A percentile compares a stretch with the other conserved stretches of the same genome.
phyloP scores from a whole-genome alignment of 1,140 invertebrate genomes.

The Sinonovacula constricta region DNA sequence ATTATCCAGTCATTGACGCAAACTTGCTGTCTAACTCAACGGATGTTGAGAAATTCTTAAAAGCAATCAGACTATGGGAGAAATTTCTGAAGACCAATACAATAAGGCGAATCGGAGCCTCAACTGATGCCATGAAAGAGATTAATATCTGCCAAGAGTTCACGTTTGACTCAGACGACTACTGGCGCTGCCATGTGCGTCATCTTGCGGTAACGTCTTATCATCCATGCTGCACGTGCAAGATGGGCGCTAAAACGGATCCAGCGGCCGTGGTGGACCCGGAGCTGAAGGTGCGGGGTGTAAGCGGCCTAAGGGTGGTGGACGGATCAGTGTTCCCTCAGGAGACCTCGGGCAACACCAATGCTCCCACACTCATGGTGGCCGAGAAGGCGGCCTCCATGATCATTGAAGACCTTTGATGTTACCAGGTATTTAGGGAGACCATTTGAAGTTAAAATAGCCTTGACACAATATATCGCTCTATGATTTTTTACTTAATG shows the following conservation, averaged over 20 bases:
- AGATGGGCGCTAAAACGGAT: slow-evolving; percentile 94
- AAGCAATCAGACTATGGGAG: slow-evolving; percentile 52
- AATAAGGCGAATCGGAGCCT: slow-evolving; percentile 48
- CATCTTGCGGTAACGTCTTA: slow-evolving; percentile 83
- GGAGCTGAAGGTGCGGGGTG: slow-evolving; percentile 78
- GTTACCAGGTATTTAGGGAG: not conserved
- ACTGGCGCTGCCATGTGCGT: slow-evolving; percentile 72
- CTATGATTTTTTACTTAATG: too few relatives aligned
- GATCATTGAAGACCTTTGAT: slow-evolving; percentile 76
- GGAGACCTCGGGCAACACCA: slow-evolving; percentile 84
- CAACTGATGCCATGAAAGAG: slow-evolving; percentile 16
- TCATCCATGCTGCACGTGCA: slow-evolving; percentile 93
- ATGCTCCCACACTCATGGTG: slow-evolving; percentile 90
- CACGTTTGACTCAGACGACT: slow-evolving; percentile 64
- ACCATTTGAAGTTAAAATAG: too few relatives aligned
- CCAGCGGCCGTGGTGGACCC: slow-evolving; percentile 91
- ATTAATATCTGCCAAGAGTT: slow-evolving; percentile 38
- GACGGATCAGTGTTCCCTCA: slow-evolving; percentile 67
- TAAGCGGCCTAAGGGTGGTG: slow-evolving; percentile 54
- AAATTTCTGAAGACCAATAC: slow-evolving; percentile 43
- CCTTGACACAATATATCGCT: too few relatives aligned
- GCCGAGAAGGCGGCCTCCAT: slow-evolving; percentile 91
- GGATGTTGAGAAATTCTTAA: slow-evolving; percentile 57
- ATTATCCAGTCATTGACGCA: slow-evolving; percentile 90
- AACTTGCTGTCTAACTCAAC: slow-evolving; percentile 61